Percentiles rank a stretch among this genome's conserved stretches.
Conservation (phyloP, 2,888 invertebrate species). For the Amphipoea lucens region DNA sequence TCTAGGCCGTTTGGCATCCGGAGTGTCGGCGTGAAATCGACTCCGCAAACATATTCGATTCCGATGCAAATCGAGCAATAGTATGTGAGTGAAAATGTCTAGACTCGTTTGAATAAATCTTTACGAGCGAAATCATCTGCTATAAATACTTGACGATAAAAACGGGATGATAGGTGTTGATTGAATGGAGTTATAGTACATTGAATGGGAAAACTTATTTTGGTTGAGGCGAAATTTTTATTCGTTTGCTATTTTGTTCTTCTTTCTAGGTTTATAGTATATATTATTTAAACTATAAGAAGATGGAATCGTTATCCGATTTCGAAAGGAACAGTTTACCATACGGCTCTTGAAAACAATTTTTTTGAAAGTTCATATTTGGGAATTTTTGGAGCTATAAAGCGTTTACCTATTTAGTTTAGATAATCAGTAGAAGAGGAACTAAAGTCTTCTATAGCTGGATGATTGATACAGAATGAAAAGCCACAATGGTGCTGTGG, state of each 20-base stretch:
- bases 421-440: neutral
- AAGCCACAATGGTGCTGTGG: neutral
- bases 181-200: slow-evolving; percentile 36
- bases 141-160: slow-evolving; percentile 51
- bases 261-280: neutral
- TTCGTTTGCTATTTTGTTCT: neutral
- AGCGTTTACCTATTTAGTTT: neutral
- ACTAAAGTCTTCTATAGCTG: neutral
- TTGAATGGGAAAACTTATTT: slow-evolving; percentile 3
- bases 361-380: too few relatives aligned
- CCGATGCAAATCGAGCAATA: slow-evolving; percentile 79
- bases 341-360: too few relatives aligned
- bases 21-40: slow-evolving; percentile 81
- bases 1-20: slow-evolving; percentile 78
- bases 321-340: neutral
- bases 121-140: slow-evolving; percentile 61
- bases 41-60: slow-evolving; percentile 78
- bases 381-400: neutral
- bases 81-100: slow-evolving; percentile 76
- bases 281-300: neutral
- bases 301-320: neutral
- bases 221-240: neutral
- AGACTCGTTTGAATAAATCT: slow-evolving; percentile 72
- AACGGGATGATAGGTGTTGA: slow-evolving; percentile 39
- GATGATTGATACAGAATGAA: neutral